These are phyloP conservation scores for Furcifer pardalis DNA, from an alignment of 2,797 vertebrate genomes.

Conservation along the genomic window DNA sequence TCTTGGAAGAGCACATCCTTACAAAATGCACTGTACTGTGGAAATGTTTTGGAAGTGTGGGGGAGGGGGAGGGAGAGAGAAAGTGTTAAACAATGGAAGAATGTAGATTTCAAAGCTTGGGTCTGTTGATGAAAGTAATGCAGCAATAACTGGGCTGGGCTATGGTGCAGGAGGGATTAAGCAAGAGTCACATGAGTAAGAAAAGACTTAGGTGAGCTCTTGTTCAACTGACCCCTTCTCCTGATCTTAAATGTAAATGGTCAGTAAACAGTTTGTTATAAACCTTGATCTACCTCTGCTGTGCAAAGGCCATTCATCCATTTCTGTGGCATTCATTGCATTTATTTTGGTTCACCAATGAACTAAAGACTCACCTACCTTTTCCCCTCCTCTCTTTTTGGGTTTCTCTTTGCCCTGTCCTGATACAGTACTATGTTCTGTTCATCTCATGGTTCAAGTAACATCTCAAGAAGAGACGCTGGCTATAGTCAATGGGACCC, in stretches of 20 bases:
- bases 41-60: slow-evolving; percentile 45
- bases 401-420: slow-evolving; percentile 49
- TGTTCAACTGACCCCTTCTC: slow-evolving; percentile 68
- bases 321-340: slow-evolving; percentile 52
- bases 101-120: slow-evolving; percentile 61
- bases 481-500: slow-evolving; percentile 37
- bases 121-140: slow-evolving; percentile 48
- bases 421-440: slow-evolving; percentile 42
- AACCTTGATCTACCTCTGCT: slow-evolving; percentile 72
- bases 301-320: slow-evolving; percentile 65
- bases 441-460: slow-evolving; percentile 44
- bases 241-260: slow-evolving; percentile 62
- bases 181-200: slow-evolving; percentile 54
- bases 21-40: slow-evolving; percentile 41
- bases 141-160: slow-evolving; percentile 66
- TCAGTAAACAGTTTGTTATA: slow-evolving; percentile 75
- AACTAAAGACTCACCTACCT: slow-evolving; percentile 5
- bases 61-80: slow-evolving; percentile 38
- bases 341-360: slow-evolving; percentile 49
- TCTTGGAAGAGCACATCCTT: slow-evolving; percentile 40
- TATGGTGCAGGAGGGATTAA: slow-evolving; percentile 45
- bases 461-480: slow-evolving; percentile 49
- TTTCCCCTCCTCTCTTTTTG: background rate
- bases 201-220: slow-evolving; percentile 68
- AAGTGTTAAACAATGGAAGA: slow-evolving; percentile 63